Conservation (phyloP, 2,113 vertebrate genomes). For the Reinhardtius hippoglossoides region DNA sequence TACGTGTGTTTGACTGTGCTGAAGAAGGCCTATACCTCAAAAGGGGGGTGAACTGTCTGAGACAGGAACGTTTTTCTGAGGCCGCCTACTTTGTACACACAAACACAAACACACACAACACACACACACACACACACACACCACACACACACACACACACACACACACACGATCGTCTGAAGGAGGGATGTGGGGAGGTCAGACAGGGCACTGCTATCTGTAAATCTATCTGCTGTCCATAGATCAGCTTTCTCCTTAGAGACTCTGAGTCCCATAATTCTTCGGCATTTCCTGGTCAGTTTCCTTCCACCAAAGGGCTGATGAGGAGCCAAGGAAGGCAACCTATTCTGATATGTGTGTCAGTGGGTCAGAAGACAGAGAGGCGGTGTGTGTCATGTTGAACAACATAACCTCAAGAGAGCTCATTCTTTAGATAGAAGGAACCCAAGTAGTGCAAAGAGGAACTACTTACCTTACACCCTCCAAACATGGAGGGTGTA, state of each 20-base stretch:
- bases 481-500: constrained; percentile 7
- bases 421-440: constrained; percentile 25
- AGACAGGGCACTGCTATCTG: constrained; percentile 72
- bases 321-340: constrained; percentile 40
- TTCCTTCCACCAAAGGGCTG: constrained; percentile 66
- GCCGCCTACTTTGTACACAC: constrained; percentile 23
- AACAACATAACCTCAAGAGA: constrained; percentile 40
- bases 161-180: constrained; percentile 23
- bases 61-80: constrained; percentile 60
- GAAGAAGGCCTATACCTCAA: constrained; percentile 28
- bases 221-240: constrained; percentile 78
- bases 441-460: constrained; percentile 30
- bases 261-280: constrained; percentile 73
- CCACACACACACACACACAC: neutral
- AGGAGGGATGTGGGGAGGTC: constrained; percentile 67
- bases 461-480: constrained; percentile 34
- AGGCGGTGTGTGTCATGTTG: constrained; percentile 42
- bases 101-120: constrained; percentile 1
- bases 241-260: constrained; percentile 77
- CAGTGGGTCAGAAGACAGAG: constrained; percentile 63
- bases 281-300: constrained; percentile 78
- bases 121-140: neutral
- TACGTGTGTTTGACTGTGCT: constrained; percentile 29
- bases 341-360: constrained; percentile 64
- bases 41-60: constrained; percentile 39